phyloP scores from a whole-genome alignment of 1,140 invertebrate species.

The Manduca sexta region DNA sequence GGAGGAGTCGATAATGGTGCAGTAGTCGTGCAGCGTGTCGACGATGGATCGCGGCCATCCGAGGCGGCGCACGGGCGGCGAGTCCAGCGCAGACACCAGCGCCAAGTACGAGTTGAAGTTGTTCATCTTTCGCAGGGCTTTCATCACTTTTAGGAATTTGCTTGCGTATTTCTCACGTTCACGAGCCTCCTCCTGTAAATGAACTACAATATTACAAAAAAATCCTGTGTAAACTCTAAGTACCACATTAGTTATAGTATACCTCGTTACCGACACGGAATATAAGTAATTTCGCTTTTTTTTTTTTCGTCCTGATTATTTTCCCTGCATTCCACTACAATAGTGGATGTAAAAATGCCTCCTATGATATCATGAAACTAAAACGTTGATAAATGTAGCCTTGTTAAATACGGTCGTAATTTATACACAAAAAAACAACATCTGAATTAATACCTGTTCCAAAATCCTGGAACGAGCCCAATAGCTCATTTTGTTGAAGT shows the following conservation, averaged over 20 bases:
- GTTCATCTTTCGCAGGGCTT: slow-evolving; percentile 95
- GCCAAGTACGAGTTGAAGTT: slow-evolving; percentile 99
- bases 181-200: slow-evolving; percentile 81
- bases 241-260: too few relatives aligned
- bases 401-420: too few relatives aligned
- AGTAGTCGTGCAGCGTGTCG: slow-evolving; percentile 95
- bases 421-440: background rate
- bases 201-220: background rate
- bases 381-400: too few relatives aligned
- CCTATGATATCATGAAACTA: too few relatives aligned
- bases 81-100: slow-evolving; percentile 95
- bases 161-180: slow-evolving; percentile 97
- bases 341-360: too few relatives aligned
- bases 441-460: slow-evolving; percentile 73
- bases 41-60: slow-evolving; percentile 96
- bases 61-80: slow-evolving; percentile 93
- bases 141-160: slow-evolving; percentile 99
- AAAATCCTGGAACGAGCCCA: slow-evolving; percentile 86
- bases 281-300: too few relatives aligned
- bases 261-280: too few relatives aligned
- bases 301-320: too few relatives aligned
- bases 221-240: too few relatives aligned
- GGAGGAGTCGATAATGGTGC: slow-evolving; percentile 95
- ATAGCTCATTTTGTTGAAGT: slow-evolving; percentile 99
- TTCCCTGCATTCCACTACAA: too few relatives aligned